phyloP scores from a whole-genome alignment of 2,797 vertebrate genomes.

The Lophotriccus pileatus region DNA sequence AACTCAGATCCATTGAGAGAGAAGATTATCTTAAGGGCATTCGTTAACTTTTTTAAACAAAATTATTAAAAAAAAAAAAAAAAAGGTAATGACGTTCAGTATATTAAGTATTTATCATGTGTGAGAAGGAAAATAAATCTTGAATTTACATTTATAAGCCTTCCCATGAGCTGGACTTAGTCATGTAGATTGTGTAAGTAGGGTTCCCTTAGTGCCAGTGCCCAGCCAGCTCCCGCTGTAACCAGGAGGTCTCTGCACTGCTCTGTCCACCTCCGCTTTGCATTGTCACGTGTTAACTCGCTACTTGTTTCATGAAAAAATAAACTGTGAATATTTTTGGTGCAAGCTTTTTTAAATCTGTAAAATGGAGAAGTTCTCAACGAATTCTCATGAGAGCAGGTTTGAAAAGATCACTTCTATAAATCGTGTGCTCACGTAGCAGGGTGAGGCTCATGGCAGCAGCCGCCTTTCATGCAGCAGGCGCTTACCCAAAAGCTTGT shows the following conservation, averaged over 20 bases:
- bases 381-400: conserved; percentile 63
- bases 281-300: conserved; percentile 76
- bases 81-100: conserved; percentile 54
- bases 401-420: conserved; percentile 27
- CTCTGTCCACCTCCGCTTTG: conserved; percentile 73
- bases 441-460: not conserved
- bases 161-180: conserved; percentile 67
- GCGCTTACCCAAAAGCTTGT: conserved; percentile 6
- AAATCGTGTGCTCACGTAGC: not conserved
- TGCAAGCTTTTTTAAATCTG: conserved; percentile 76
- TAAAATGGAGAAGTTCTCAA: conserved; percentile 70
- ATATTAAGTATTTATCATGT: conserved; percentile 81
- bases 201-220: conserved; percentile 68
- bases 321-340: conserved; percentile 82
- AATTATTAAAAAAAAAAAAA: conserved; percentile 57
- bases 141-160: conserved; percentile 72
- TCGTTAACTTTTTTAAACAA: conserved; percentile 71
- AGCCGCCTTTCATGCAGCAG: not conserved
- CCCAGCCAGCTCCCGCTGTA: conserved; percentile 70
- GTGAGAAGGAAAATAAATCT: conserved; percentile 73
- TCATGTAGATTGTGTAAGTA: conserved; percentile 74
- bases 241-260: conserved; percentile 67
- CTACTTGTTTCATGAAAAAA: conserved; percentile 77
- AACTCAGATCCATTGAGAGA: conserved; percentile 58
- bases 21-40: conserved; percentile 74